phyloP scores from a whole-genome alignment of 1,140 invertebrate species.

The Psilanteris sp. region DNA sequence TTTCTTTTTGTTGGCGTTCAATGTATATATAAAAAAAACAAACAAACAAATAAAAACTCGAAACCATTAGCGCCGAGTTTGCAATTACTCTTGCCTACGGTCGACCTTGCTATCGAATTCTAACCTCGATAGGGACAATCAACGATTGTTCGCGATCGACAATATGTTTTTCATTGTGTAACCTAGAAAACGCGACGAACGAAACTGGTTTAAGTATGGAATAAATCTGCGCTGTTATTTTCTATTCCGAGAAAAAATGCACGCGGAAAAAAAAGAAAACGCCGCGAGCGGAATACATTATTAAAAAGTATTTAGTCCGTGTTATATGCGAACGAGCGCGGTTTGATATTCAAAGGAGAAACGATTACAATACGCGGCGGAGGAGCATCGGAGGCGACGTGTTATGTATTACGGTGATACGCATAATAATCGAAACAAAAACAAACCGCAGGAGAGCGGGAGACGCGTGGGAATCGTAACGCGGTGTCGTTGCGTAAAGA shows the following conservation, averaged over 20 bases:
- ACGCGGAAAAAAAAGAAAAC: slow-evolving; percentile 31
- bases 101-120: slow-evolving; percentile 26
- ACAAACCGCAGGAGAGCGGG: too few species aligned
- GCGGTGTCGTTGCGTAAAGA: slow-evolving; percentile 35
- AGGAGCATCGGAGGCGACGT: not conserved
- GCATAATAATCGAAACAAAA: not conserved
- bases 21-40: too few species aligned
- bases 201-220: slow-evolving; percentile 44
- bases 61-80: too few species aligned
- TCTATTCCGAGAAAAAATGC: slow-evolving; percentile 47
- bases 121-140: slow-evolving; percentile 39
- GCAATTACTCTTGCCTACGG: not conserved
- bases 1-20: too few species aligned
- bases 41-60: too few species aligned
- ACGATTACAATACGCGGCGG: too few species aligned
- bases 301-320: slow-evolving; percentile 46
- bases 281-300: slow-evolving; percentile 18
- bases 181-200: slow-evolving; percentile 44
- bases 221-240: slow-evolving; percentile 32
- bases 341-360: too few species aligned
- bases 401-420: not conserved
- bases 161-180: slow-evolving; percentile 48
- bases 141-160: slow-evolving; percentile 43
- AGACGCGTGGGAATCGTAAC: slow-evolving; percentile 46
- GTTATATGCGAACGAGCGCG: too few species aligned